These are phyloP conservation scores for Barypeithes pellucidus DNA, from an alignment of 2,888 invertebrate species.

Conservation along the genomic window DNA sequence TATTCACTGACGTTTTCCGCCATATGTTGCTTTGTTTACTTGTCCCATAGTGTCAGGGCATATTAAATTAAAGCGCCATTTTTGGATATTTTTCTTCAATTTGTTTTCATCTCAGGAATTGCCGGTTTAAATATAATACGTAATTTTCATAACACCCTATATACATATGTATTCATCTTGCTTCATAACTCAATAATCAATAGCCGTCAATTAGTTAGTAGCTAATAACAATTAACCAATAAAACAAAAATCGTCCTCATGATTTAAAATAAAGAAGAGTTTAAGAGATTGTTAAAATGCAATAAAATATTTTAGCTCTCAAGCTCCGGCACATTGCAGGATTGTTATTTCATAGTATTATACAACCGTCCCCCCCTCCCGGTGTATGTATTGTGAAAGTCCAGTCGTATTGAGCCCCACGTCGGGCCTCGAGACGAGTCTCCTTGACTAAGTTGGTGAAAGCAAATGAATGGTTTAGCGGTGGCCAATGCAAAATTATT, in stretches of 20 bases:
- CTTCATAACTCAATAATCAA: too few species aligned
- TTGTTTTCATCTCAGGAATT: too few species aligned
- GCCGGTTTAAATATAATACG: too few species aligned
- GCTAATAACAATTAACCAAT: constrained; percentile 12
- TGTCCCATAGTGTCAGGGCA: too few species aligned
- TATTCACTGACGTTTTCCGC: too few species aligned
- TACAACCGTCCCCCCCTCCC: constrained; percentile 69
- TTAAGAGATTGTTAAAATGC: constrained; percentile 47
- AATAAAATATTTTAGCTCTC: constrained; percentile 48
- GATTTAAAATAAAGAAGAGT: constrained; percentile 34
- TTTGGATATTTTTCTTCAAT: too few species aligned
- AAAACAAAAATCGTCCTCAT: constrained; percentile 7
- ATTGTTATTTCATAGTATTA: constrained; percentile 69
- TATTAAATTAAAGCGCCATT: too few species aligned
- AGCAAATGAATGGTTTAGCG: constrained; percentile 63
- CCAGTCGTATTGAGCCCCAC: constrained; percentile 67
- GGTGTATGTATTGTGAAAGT: constrained; percentile 69
- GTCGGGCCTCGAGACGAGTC: constrained; percentile 70
- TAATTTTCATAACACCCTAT: too few species aligned
- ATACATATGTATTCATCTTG: too few species aligned
- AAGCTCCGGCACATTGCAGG: constrained; percentile 56
- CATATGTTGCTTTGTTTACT: too few species aligned
- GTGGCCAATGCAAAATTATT: constrained; percentile 63
- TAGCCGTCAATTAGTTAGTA: constrained; percentile 2
- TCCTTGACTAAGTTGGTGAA: constrained; percentile 70